phyloP scores from a whole-genome alignment of 2,797 vertebrate species.

The Acanthiza pusilla region DNA sequence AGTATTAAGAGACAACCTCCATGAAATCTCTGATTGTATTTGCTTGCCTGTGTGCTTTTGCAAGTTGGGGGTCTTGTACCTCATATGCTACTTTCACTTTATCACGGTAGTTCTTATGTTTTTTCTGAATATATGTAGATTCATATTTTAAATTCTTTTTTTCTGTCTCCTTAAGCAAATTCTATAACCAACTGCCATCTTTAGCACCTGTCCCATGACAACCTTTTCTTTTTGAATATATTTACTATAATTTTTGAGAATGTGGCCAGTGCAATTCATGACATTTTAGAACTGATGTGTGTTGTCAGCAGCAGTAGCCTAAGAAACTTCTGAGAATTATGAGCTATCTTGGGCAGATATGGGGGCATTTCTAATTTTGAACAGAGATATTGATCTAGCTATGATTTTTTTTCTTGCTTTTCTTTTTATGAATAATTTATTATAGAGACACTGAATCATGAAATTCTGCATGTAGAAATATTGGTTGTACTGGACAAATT shows the following conservation, averaged over 20 bases:
- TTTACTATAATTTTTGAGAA: background rate
- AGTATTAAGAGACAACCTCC: background rate
- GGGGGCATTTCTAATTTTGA: constrained; percentile 22
- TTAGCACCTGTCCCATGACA: background rate
- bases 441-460: constrained; percentile 17
- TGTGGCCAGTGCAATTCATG: background rate
- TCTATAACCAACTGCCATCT: background rate
- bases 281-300: background rate
- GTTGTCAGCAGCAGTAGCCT: background rate
- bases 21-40: background rate
- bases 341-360: background rate
- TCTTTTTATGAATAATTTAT: constrained; percentile 62
- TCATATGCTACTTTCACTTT: background rate
- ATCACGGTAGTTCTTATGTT: background rate
- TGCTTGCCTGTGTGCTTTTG: background rate
- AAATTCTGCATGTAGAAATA: constrained; percentile 17
- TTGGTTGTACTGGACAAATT: background rate
- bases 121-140: background rate
- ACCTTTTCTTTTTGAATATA: background rate
- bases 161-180: background rate
- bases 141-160: background rate
- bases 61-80: background rate
- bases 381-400: constrained; percentile 18
- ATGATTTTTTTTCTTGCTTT: background rate
- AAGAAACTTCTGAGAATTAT: background rate